Percentiles rank a stretch among this genome's conserved stretches.
phyloP scores from a whole-genome alignment of 1,140 invertebrate genomes.

The Aphelinus certus region DNA sequence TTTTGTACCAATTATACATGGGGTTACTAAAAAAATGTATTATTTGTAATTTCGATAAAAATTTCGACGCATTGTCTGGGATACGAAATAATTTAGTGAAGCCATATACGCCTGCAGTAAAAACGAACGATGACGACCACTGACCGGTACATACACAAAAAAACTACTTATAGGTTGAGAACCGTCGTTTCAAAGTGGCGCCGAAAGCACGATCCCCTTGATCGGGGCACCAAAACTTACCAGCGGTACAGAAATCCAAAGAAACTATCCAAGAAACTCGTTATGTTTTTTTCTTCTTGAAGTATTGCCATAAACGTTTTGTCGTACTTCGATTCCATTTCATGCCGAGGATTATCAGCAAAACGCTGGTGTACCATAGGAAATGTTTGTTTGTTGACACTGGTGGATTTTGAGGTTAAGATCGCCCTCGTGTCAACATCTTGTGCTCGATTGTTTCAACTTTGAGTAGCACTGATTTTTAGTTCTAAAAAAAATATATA shows the following conservation, averaged over 20 bases:
- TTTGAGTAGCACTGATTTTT: no score
- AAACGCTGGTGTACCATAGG: neutral
- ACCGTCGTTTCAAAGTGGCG: constrained; percentile 8
- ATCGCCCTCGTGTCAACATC: neutral
- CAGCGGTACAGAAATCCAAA: constrained; percentile 73
- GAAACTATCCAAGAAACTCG: constrained; percentile 72
- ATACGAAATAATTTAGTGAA: no score
- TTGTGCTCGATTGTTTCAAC: neutral
- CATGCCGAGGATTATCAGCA: neutral
- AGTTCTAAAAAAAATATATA: no score
- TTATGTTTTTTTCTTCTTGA: constrained; percentile 70
- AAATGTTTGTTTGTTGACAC: constrained; percentile 16
- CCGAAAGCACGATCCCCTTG: neutral
- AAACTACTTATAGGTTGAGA: neutral
- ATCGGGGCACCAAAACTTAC: constrained; percentile 42
- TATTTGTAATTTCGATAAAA: no score
- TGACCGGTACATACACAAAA: no score
- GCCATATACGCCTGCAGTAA: no score
- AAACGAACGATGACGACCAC: no score
- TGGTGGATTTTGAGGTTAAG: constrained; percentile 29
- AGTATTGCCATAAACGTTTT: constrained; percentile 50
- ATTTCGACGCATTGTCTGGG: no score
- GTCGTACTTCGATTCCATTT: constrained; percentile 49
- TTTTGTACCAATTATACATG: no score
- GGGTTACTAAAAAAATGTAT: no score